Percentiles rank a stretch among this genome's conserved stretches.
These are phyloP conservation scores for Deilephila elpenor DNA, from an alignment of 2,888 invertebrate species.

Conservation along the genomic window DNA sequence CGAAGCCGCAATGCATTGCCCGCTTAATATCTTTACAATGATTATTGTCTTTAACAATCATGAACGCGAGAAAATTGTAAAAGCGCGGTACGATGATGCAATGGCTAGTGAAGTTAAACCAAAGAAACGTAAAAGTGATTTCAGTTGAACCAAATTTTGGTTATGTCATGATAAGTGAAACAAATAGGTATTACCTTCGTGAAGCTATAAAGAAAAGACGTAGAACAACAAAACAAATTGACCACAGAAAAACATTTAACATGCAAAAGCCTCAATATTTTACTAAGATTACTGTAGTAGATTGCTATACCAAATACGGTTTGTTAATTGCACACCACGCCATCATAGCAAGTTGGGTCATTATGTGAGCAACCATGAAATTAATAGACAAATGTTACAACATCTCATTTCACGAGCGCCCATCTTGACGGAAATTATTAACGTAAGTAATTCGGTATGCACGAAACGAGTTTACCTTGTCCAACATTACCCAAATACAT, in stretches of 20 bases:
- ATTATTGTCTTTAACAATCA: slow-evolving; percentile 72
- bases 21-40: slow-evolving; percentile 61
- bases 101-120: slow-evolving; percentile 32
- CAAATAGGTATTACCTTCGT: neutral
- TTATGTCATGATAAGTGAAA: neutral
- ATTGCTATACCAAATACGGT: slow-evolving; percentile 35
- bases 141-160: slow-evolving; percentile 32
- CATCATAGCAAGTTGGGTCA: slow-evolving; percentile 47
- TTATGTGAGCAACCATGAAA: slow-evolving; percentile 68
- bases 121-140: neutral
- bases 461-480: slow-evolving; percentile 49
- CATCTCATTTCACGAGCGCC: slow-evolving; percentile 64
- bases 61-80: slow-evolving; percentile 62
- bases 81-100: slow-evolving; percentile 47
- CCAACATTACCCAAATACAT: slow-evolving; percentile 42
- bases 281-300: slow-evolving; percentile 33
- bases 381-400: slow-evolving; percentile 69
- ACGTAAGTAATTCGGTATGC: slow-evolving; percentile 50
- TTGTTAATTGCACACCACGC: slow-evolving; percentile 28
- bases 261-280: neutral
- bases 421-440: slow-evolving; percentile 68
- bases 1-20: slow-evolving; percentile 64
- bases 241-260: neutral
- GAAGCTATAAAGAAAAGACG: neutral
- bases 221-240: too few species aligned